These are phyloP conservation scores for Turdus rufiventris DNA, from an alignment of 2,113 vertebrate genomes.

Conservation along the genomic window DNA sequence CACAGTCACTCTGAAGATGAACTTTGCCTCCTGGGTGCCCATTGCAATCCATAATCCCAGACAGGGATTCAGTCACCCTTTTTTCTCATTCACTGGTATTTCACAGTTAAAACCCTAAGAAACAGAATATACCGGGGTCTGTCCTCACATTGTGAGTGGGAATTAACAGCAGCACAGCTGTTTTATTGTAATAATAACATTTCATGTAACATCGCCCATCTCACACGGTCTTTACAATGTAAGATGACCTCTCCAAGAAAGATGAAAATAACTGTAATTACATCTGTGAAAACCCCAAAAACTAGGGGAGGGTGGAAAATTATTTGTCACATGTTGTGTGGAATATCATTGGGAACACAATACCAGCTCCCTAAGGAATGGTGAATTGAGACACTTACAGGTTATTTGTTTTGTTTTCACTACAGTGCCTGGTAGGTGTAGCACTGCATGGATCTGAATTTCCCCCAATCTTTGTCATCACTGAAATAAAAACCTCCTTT, in stretches of 20 bases:
- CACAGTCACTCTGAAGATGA: neutral
- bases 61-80: neutral
- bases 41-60: neutral
- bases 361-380: neutral
- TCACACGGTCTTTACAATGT: conserved; percentile 39
- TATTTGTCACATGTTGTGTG: conserved; percentile 31
- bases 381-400: neutral
- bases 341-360: conserved; percentile 58
- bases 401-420: conserved; percentile 1
- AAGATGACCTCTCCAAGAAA: conserved; percentile 54
- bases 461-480: neutral
- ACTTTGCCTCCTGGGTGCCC: neutral
- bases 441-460: neutral
- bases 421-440: neutral
- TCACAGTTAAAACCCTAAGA: neutral
- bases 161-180: neutral
- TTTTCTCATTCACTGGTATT: neutral
- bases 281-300: conserved; percentile 33
- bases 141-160: neutral
- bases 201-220: conserved; percentile 24
- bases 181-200: neutral
- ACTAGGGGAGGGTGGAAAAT: neutral
- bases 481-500: neutral
- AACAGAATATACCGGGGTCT: neutral
- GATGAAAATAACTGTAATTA: conserved; percentile 64